Conservation (phyloP, 1,140 invertebrate genomes). For the Drosophila fuyamai region DNA sequence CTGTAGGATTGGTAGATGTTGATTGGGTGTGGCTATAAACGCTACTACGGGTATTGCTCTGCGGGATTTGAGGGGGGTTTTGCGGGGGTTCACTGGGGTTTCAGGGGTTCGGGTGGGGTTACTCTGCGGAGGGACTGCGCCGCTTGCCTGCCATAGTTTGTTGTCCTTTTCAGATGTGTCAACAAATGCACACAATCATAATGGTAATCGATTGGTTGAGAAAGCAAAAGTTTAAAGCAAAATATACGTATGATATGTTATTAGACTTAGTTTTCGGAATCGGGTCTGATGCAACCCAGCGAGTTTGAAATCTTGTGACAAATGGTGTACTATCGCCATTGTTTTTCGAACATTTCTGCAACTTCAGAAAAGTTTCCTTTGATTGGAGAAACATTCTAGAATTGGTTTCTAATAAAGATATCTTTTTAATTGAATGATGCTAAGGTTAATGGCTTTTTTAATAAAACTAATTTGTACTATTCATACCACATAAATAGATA, state of each 20-base stretch:
- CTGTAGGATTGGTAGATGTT: slow-evolving; percentile 71
- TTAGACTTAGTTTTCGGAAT: slow-evolving; percentile 34
- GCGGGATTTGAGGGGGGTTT: neutral
- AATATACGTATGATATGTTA: slow-evolving; percentile 39
- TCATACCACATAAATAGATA: too few species aligned
- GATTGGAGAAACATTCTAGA: too few species aligned
- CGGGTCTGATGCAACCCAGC: slow-evolving; percentile 2
- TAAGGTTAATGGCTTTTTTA: neutral
- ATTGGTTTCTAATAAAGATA: too few species aligned
- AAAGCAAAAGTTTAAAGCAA: slow-evolving; percentile 45
- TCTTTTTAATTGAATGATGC: neutral
- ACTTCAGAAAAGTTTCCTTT: too few species aligned
- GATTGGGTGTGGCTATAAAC: slow-evolving; percentile 49
- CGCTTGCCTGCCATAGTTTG: slow-evolving; percentile 77
- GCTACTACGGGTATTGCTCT: slow-evolving; percentile 26
- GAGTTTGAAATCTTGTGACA: slow-evolving; percentile 14
- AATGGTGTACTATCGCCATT: slow-evolving; percentile 1
- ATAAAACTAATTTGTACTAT: neutral
- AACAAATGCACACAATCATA: slow-evolving; percentile 50
- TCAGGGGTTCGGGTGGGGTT: slow-evolving; percentile 14
- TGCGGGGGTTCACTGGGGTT: neutral
- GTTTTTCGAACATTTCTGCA: slow-evolving; percentile 21
- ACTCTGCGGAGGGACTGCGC: slow-evolving; percentile 17
- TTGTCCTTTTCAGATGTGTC: slow-evolving; percentile 69
- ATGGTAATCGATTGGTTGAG: slow-evolving; percentile 39